phyloP scores from a whole-genome alignment of 2,797 vertebrate species.

The Semaprochilodus insignis region DNA sequence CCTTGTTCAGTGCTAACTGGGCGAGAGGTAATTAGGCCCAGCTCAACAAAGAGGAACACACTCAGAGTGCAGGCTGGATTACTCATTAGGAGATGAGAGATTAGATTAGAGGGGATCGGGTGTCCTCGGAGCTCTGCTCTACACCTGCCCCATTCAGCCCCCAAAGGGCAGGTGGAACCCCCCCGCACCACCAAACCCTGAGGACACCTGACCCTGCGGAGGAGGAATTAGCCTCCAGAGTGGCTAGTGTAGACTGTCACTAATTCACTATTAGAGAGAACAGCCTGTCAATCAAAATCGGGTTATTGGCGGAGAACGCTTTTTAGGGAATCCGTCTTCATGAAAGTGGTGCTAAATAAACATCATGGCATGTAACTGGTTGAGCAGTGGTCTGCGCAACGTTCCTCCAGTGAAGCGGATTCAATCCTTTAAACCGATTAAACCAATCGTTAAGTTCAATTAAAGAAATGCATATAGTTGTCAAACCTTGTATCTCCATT shows the following conservation, averaged over 20 bases:
- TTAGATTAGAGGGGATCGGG: constrained; percentile 75
- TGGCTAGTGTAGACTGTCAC: constrained; percentile 68
- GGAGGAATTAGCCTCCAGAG: constrained; percentile 63
- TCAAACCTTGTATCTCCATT: no score
- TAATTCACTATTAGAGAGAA: neutral
- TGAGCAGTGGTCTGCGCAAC: no score
- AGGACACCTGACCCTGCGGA: constrained; percentile 60
- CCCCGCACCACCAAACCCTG: constrained; percentile 12
- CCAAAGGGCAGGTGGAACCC: constrained; percentile 49
- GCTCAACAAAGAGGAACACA: constrained; percentile 72
- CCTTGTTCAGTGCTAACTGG: constrained; percentile 74
- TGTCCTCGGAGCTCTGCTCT: constrained; percentile 64
- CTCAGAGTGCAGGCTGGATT: constrained; percentile 65
- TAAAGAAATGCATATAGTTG: no score
- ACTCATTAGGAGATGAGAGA: constrained; percentile 81
- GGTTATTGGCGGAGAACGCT: neutral
- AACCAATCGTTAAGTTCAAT: no score
- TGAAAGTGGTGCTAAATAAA: no score
- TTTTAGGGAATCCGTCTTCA: no score
- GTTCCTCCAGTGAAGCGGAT: no score
- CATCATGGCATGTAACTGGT: no score
- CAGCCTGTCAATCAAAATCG: neutral
- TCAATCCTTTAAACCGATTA: no score
- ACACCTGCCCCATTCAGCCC: constrained; percentile 70
- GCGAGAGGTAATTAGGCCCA: constrained; percentile 77